Evolutionary conservation across 1,140 invertebrate species (phyloP).

Genomic region (Atta cephalotes): DNA sequence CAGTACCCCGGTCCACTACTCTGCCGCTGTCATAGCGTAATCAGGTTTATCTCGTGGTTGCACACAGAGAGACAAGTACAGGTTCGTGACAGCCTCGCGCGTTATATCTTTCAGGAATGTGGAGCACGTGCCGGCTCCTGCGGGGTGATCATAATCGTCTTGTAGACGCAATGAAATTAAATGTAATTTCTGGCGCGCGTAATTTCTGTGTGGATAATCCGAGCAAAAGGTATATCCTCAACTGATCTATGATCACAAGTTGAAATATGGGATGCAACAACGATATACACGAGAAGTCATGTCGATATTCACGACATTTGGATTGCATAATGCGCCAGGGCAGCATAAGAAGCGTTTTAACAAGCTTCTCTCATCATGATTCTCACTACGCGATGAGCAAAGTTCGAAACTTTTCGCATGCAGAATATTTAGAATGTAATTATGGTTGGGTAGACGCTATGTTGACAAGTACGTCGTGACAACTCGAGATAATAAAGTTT

Average conservation of each 20-base stretch:
- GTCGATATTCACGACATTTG: constrained; percentile 20
- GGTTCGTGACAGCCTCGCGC: constrained; percentile 58
- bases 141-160: constrained; percentile 51
- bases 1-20: constrained; percentile 64
- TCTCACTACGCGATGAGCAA: neutral
- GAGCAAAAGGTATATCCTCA: neutral
- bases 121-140: constrained; percentile 29
- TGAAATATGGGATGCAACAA: neutral
- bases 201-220: constrained; percentile 40
- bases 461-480: constrained; percentile 47
- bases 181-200: constrained; percentile 7
- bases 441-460: constrained; percentile 18
- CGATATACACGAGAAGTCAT: neutral
- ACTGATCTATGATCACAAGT: neutral
- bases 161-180: constrained; percentile 48
- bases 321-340: constrained; percentile 3
- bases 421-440: constrained; percentile 49
- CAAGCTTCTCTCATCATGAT: neutral
- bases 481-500: constrained; percentile 60
- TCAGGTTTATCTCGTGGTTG: constrained; percentile 75
- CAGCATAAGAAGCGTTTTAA: constrained; percentile 21
- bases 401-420: constrained; percentile 47
- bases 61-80: constrained; percentile 69
- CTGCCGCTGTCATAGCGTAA: constrained; percentile 67
- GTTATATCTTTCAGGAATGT: constrained; percentile 68